These are phyloP conservation scores for Stenodema calcarata DNA, from an alignment of 2,888 invertebrate genomes.

Conservation along the genomic window DNA sequence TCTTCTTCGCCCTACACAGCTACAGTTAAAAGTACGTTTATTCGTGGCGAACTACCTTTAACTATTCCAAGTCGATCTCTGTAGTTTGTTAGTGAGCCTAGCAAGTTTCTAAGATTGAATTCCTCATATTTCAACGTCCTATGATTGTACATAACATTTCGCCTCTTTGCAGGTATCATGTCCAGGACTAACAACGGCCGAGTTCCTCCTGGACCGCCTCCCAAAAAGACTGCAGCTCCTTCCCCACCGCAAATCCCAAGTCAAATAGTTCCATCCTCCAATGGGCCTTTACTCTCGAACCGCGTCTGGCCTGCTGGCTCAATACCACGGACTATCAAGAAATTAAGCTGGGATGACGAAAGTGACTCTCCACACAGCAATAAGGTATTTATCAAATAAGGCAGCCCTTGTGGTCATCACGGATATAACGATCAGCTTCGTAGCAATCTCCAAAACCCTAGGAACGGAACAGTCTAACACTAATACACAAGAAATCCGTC, in stretches of 20 bases:
- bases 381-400: conserved; percentile 54
- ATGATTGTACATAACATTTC: too few relatives aligned
- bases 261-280: conserved; percentile 45
- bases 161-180: conserved; percentile 62
- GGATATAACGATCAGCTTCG: too few relatives aligned
- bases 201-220: conserved; percentile 61
- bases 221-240: conserved; percentile 60
- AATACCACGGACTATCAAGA: conserved; percentile 76
- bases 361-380: conserved; percentile 57
- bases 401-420: too few relatives aligned
- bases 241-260: conserved; percentile 59
- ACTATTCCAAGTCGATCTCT: too few relatives aligned
- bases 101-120: too few relatives aligned
- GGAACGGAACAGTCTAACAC: too few relatives aligned
- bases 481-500: too few relatives aligned
- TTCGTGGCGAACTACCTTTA: too few relatives aligned
- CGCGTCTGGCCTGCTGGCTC: conserved; percentile 71
- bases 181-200: conserved; percentile 63
- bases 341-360: conserved; percentile 79
- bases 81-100: too few relatives aligned
- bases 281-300: conserved; percentile 53
- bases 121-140: too few relatives aligned
- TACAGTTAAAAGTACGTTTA: conserved; percentile 67
- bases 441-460: too few relatives aligned
- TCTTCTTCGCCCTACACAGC: conserved; percentile 63